Percentiles rank a stretch among this genome's conserved stretches.
Evolutionary conservation across 2,113 vertebrate genomes (phyloP).

Genomic region (Leptocoma aspasia): DNA sequence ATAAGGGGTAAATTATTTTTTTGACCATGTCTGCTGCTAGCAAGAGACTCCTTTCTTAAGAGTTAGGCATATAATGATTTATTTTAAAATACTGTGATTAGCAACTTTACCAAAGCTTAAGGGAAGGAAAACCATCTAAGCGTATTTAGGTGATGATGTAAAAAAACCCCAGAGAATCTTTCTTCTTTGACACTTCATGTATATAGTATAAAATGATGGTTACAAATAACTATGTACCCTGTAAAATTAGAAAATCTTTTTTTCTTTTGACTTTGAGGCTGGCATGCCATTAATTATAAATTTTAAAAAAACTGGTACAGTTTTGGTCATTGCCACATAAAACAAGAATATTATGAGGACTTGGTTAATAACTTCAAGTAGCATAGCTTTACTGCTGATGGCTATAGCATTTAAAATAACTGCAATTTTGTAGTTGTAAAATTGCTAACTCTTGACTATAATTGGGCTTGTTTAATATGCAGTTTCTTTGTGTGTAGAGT

Average conservation of each 20-base stretch:
- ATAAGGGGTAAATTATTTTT: not conserved
- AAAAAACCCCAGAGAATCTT: not conserved
- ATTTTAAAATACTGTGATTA: not conserved
- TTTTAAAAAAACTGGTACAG: not conserved
- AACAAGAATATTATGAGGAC: not conserved
- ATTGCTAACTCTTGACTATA: not conserved
- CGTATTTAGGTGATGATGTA: not conserved
- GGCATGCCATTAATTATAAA: not conserved
- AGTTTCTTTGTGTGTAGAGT: not conserved
- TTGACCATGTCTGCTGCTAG: not conserved
- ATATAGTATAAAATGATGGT: not conserved
- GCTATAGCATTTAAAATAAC: not conserved
- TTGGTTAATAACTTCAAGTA: not conserved
- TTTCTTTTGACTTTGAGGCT: not conserved
- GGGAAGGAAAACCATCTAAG: not conserved
- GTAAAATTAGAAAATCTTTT: not conserved
- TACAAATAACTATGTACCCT: not conserved
- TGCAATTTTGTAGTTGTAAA: not conserved
- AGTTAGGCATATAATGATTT: not conserved
- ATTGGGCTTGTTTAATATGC: not conserved
- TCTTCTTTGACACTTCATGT: not conserved
- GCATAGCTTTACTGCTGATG: not conserved
- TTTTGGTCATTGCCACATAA: not conserved
- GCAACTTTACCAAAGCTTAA: not conserved
- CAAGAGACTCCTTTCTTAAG: not conserved